phyloP scores from a whole-genome alignment of 2,888 invertebrate species.

The Leptarthrus brevirostris region DNA sequence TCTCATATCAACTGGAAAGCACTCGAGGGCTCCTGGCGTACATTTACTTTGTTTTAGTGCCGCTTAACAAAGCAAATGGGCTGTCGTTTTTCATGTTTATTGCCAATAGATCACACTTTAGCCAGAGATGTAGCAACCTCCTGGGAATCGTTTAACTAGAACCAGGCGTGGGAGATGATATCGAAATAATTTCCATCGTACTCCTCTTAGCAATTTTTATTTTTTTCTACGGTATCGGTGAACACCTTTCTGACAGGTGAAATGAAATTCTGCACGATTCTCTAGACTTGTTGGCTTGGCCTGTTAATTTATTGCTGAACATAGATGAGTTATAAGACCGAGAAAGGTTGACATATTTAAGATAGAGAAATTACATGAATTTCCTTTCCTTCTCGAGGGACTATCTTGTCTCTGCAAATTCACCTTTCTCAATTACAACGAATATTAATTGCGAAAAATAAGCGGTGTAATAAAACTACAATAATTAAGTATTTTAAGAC shows the following conservation, averaged over 20 bases:
- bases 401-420: too few relatives aligned
- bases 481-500: too few relatives aligned
- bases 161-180: slow-evolving; percentile 34
- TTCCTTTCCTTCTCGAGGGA: too few relatives aligned
- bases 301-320: slow-evolving; percentile 41
- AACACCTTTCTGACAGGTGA: slow-evolving; percentile 46
- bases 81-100: slow-evolving; percentile 54
- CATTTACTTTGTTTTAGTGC: slow-evolving; percentile 54
- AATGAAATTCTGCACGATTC: slow-evolving; percentile 39
- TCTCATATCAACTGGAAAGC: slow-evolving; percentile 51
- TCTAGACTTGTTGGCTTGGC: slow-evolving; percentile 28
- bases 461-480: too few relatives aligned
- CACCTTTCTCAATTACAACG: too few relatives aligned
- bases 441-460: too few relatives aligned
- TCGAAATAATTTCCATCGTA: slow-evolving; percentile 43
- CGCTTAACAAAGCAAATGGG: slow-evolving; percentile 54
- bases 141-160: slow-evolving; percentile 48
- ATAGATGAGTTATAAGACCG: not conserved
- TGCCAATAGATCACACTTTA: slow-evolving; percentile 55
- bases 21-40: slow-evolving; percentile 52
- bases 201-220: slow-evolving; percentile 33
- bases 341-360: not conserved
- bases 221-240: slow-evolving; percentile 5
- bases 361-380: not conserved
- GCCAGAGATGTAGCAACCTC: slow-evolving; percentile 51